Percentiles rank a stretch among this genome's conserved stretches.
Evolutionary conservation across 2,113 vertebrate genomes (phyloP).

Genomic region (Mus pahari): DNA sequence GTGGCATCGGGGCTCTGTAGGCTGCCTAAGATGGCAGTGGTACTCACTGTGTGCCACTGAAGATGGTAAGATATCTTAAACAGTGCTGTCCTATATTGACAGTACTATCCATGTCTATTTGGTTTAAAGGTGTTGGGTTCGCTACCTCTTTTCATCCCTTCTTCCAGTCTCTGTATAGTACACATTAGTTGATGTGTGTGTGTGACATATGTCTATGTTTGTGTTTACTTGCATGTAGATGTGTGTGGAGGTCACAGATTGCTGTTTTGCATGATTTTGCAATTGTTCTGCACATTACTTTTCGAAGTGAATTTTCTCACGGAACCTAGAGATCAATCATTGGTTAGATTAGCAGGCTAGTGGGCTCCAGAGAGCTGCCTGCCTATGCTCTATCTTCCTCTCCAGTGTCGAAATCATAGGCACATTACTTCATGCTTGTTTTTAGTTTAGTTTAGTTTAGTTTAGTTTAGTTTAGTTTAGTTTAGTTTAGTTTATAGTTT

Average conservation of each 20-base stretch:
- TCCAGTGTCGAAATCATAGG: neutral
- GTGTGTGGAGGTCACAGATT: neutral
- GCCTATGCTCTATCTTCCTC: neutral
- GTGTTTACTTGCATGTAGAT: neutral
- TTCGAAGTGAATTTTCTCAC: neutral
- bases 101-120: neutral
- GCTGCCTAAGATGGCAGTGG: neutral
- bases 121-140: neutral
- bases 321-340: neutral
- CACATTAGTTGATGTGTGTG: neutral
- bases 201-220: too few relatives aligned
- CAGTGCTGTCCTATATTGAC: neutral
- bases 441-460: neutral
- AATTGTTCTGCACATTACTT: neutral
- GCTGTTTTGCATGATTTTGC: neutral
- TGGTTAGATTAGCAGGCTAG: neutral
- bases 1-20: rapidly evolving
- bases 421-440: neutral
- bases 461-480: neutral
- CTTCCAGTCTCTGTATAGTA: neutral
- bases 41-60: neutral
- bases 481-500: neutral
- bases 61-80: neutral
- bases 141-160: too few relatives aligned
- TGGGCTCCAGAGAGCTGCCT: neutral